Evolutionary conservation across 1,140 invertebrate species (phyloP).

Genomic region (Zaprionus kolodkinae): DNA sequence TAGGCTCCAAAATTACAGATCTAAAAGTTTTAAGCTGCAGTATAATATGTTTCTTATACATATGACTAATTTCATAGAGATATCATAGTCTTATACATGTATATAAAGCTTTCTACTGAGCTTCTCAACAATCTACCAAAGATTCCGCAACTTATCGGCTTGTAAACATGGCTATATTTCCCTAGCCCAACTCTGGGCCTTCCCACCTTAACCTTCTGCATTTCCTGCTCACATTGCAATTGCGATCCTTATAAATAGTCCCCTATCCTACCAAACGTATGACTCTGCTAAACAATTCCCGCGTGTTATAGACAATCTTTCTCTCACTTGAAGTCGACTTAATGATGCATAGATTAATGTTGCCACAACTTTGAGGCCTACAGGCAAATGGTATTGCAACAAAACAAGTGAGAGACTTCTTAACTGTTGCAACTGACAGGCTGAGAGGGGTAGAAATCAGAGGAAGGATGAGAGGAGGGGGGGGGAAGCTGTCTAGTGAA

Average conservation of each 20-base stretch:
- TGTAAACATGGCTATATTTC: neutral
- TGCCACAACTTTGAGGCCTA: slow-evolving; percentile 40
- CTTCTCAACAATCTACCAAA: neutral
- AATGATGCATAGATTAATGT: slow-evolving; percentile 79
- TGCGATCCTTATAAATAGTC: slow-evolving; percentile 53
- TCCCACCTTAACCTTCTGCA: slow-evolving; percentile 25
- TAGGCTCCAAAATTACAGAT: no score
- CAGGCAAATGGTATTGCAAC: slow-evolving; percentile 51
- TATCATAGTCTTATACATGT: no score
- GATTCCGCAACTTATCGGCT: neutral
- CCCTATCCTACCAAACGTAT: slow-evolving; percentile 32
- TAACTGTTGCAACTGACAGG: slow-evolving; percentile 38
- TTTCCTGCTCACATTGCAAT: slow-evolving; percentile 43
- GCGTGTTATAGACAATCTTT: slow-evolving; percentile 40
- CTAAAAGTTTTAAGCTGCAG: no score
- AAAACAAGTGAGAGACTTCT: slow-evolving; percentile 46
- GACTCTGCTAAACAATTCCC: slow-evolving; percentile 18
- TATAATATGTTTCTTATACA: no score
- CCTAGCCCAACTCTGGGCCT: slow-evolving; percentile 1
- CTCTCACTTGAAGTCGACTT: slow-evolving; percentile 42
- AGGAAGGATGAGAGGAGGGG: neutral
- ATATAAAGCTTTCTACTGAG: no score
- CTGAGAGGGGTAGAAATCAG: slow-evolving; percentile 14
- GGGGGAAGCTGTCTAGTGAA: neutral
- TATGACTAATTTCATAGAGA: no score